phyloP scores from a whole-genome alignment of 2,888 invertebrate species.

The Clusia tigrina region DNA sequence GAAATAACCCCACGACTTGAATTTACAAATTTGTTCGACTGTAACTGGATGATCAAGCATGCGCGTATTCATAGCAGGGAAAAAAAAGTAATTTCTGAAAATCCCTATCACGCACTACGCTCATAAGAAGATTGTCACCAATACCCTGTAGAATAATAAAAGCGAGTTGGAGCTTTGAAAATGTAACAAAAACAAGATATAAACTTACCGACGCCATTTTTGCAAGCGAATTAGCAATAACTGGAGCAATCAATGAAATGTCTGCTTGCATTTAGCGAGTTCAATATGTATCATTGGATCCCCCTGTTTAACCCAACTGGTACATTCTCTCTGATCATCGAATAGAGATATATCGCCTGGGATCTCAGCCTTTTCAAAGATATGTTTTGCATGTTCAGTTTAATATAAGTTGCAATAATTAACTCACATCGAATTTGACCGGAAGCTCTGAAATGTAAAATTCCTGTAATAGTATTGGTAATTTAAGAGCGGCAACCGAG shows the following conservation, averaged over 20 bases:
- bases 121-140: conserved; percentile 93
- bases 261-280: conserved; percentile 94
- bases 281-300: conserved; percentile 97
- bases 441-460: too few relatives aligned
- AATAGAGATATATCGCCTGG: conserved; percentile 68
- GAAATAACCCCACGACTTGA: conserved; percentile 84
- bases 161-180: not conserved
- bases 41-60: conserved; percentile 98
- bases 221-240: conserved; percentile 95
- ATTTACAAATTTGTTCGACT: conserved; percentile 72
- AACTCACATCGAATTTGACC: too few relatives aligned
- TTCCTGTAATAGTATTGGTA: too few relatives aligned
- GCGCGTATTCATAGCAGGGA: conserved; percentile 98
- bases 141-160: conserved; percentile 71
- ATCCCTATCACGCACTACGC: conserved; percentile 93
- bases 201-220: conserved; percentile 84
- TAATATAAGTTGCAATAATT: too few relatives aligned
- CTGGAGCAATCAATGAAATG: too few relatives aligned
- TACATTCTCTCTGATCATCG: conserved; percentile 88
- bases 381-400: conserved; percentile 85
- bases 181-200: not conserved
- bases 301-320: conserved; percentile 82
- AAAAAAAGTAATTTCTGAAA: conserved; percentile 82
- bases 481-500: too few relatives aligned
- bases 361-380: conserved; percentile 73